Base-by-base conservation (phyloP, 2,113 vertebrate species). In the Aleadryas rufinucha region DNA sequence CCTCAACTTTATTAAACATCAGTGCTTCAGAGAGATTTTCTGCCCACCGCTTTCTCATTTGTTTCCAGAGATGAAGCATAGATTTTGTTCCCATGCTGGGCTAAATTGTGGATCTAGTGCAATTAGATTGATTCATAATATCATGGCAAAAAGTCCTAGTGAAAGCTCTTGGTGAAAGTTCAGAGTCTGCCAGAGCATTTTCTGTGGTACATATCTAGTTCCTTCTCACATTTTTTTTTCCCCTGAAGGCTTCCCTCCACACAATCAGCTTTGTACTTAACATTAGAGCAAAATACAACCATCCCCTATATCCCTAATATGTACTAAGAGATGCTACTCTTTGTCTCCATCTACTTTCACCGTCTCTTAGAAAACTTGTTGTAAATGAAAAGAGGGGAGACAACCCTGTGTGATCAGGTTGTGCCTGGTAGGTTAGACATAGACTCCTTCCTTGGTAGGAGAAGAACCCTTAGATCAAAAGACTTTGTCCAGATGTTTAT, bases 391-490 rank as follows among this genome's bases (percentile, higher is more conserved):
- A 54, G 39, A n/a, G 23, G 5, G 8, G 3, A 79, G 7, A 35
- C 22, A 84, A 9, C 2, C 6, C 3, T 18, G 3, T 54, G 28
- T 37, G 22, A 26, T 23, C 0, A 2, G 3, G 15, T 9, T 78
- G 24, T 1, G 7, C 12, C 57, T 15, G 4, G 10, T 11, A 54
- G 4, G 27, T 78, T n/a, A 39, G 28, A 27, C 45, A 81, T 7
- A 39, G 28, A 4, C 7, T 76, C 33, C 5, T 2, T 35, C 18
- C 37, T 59, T 37, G 0, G 1, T 11, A 39, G 7, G 2, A 1
- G 1, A 3, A 7, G 37, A 94, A 70, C 2, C 2, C 30, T 30
- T 47, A 41, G 15, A 49, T 19, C 10, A 50, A 66, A 70, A 71
- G 16, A 33, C 5, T 13, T 27, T 5, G 2, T 45, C 18, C 70